Conservation (phyloP, 2,113 vertebrate genomes). For the Hymenochirus boettgeri region DNA sequence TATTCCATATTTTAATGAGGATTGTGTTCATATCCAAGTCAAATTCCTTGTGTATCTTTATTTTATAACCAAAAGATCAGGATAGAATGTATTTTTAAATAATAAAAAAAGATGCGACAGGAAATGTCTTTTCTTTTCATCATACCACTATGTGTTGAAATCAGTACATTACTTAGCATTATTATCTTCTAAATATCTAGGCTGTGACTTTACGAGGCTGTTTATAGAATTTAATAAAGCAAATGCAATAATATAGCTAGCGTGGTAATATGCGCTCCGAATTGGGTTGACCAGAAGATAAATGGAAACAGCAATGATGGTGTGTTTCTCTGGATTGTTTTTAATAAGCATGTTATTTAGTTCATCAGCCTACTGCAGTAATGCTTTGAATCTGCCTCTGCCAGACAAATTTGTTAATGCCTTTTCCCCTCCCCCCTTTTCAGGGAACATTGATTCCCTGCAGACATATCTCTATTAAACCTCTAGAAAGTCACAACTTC, state of each 20-base stretch:
- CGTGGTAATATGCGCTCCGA: conserved; percentile 57
- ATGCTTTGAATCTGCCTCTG: conserved; percentile 52
- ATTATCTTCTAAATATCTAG: conserved; percentile 60
- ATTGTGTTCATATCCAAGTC: no score
- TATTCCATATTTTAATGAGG: no score
- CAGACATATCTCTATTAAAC: conserved; percentile 64
- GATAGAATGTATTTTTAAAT: no score
- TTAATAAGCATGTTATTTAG: conserved; percentile 65
- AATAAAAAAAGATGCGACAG: no score
- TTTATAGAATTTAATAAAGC: conserved; percentile 62
- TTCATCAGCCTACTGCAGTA: conserved; percentile 52
- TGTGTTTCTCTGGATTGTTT: conserved; percentile 60
- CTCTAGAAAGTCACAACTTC: conserved; percentile 64
- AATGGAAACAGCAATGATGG: conserved; percentile 60
- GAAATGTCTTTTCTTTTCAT: no score
- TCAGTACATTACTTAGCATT: conserved; percentile 34
- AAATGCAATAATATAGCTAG: conserved; percentile 57
- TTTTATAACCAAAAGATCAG: no score
- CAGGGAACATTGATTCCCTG: conserved; percentile 59
- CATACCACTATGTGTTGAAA: background rate
- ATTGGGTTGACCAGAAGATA: conserved; percentile 61
- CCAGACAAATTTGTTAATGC: conserved; percentile 61
- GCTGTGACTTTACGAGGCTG: conserved; percentile 56
- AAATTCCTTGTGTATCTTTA: no score
- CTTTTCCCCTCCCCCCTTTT: conserved; percentile 41